A percentile compares a stretch with the other conserved stretches of the same genome.
Evolutionary conservation across 37 sponge, comb jelly and placozoan species (phyloP).

Genomic region (Geodia barretti): DNA sequence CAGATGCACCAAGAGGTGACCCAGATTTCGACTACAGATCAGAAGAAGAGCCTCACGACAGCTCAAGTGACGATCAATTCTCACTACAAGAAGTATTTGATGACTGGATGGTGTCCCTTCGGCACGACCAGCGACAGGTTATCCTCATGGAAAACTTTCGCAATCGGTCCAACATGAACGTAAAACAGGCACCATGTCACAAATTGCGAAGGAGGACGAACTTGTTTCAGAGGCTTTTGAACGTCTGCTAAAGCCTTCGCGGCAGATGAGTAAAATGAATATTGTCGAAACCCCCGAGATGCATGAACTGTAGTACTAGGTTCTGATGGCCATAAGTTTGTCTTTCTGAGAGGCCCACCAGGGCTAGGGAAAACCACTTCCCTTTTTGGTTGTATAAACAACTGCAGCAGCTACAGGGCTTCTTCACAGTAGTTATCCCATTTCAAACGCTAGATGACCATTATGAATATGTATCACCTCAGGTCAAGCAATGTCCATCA

Average conservation of each 20-base stretch:
- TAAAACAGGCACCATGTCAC: too few species aligned
- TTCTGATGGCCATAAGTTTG: constrained; percentile 13
- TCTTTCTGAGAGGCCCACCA: constrained; percentile 12
- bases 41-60: too few species aligned
- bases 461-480: neutral
- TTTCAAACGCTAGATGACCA: neutral
- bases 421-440: neutral
- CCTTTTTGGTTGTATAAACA: neutral
- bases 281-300: neutral
- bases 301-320: neutral
- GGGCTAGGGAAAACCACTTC: neutral
- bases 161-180: too few species aligned
- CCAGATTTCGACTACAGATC: too few species aligned
- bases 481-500: neutral
- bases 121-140: too few species aligned
- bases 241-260: neutral
- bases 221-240: too few species aligned
- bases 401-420: neutral
- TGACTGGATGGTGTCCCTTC: too few species aligned
- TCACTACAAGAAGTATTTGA: too few species aligned
- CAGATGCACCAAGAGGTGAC: too few species aligned
- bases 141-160: too few species aligned
- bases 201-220: too few species aligned
- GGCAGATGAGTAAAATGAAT: neutral
- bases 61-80: too few species aligned